Base-by-base conservation (phyloP, 92 coral and sea anemone species). In the Palythoa grandiflora region DNA sequence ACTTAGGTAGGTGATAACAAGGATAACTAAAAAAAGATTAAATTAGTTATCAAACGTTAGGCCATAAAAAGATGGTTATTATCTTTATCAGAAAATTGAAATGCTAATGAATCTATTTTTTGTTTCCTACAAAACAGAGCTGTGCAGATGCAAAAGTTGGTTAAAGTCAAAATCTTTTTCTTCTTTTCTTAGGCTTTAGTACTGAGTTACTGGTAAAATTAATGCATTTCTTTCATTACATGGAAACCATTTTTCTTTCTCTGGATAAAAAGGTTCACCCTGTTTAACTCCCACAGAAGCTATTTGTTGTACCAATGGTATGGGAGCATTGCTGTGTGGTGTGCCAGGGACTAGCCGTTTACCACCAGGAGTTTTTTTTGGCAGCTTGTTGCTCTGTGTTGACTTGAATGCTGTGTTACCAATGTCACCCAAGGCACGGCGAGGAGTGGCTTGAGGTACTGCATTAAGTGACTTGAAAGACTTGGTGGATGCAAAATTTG, bases 401-500 rank as follows among this genome's bases (percentile, higher is more conserved):
- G 93, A 78, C 71, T 89, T 94, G 7, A 90, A 63, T 35, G 86
- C 85, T 8, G 95, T 93, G 89, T 96, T 95, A 37, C 96, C 96
- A 38, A 96, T 87, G 85, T 96, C 99, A 47, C 98, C 98, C 51
- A 96, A 83, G 44, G 96, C 99, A 55, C 98, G 94, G 13, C 99
- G 91, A 12, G 99, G 99, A 3, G 99, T 95, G 28, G 95, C 85
- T 60, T 89, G 88, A 38, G 95, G 94, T 47, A 57, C 61, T 71
- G 86, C 89, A 84, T 88, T 89, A 19, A 84, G 48, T 6, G 78
- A 38, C 79, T 68, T 88, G 59, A 90, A 74, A 14, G 88, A 81
- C 61, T 92, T 91, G 71, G 92, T 79, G 9, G 94, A 92, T 50
- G 93, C 95, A 89, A 92, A 90, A 63, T 90, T 90, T 80, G 91